phyloP scores from a whole-genome alignment of 2,888 invertebrate species.

The Sipha maydis region DNA sequence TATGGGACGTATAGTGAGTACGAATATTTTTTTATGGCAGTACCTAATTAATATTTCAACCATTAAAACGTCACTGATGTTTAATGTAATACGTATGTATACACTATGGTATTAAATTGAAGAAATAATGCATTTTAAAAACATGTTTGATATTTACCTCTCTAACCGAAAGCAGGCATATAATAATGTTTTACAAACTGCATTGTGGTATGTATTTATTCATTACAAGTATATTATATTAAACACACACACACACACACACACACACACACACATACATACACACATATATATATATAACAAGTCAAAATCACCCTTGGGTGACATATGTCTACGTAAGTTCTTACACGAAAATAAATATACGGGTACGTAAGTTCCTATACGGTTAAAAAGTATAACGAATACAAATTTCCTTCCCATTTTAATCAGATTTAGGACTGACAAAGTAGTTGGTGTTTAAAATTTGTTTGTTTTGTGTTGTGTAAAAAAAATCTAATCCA shows the following conservation, averaged over 20 bases:
- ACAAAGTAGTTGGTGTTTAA: no score
- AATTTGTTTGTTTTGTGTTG: no score
- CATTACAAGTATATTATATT: neutral
- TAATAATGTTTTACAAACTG: neutral
- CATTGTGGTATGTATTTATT: neutral
- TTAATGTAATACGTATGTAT: neutral
- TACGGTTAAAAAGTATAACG: no score
- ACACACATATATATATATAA: no score
- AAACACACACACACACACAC: neutral
- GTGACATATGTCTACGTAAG: no score
- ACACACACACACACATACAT: neutral
- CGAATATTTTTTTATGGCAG: conserved; percentile 24
- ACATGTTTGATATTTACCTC: neutral
- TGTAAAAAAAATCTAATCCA: no score
- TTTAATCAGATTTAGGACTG: no score
- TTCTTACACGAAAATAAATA: no score
- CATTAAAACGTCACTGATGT: conserved; percentile 46
- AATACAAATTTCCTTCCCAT: no score
- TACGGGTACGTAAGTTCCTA: no score
- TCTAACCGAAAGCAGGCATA: neutral
- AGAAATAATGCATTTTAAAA: neutral
- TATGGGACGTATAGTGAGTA: conserved; percentile 23
- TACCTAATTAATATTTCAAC: conserved; percentile 51
- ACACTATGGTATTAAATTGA: neutral
- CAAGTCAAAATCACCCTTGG: no score